Percentiles rank a stretch among this genome's conserved stretches.
phyloP scores from a whole-genome alignment of 2,113 vertebrate species.

The Sakesphorus luctuosus region DNA sequence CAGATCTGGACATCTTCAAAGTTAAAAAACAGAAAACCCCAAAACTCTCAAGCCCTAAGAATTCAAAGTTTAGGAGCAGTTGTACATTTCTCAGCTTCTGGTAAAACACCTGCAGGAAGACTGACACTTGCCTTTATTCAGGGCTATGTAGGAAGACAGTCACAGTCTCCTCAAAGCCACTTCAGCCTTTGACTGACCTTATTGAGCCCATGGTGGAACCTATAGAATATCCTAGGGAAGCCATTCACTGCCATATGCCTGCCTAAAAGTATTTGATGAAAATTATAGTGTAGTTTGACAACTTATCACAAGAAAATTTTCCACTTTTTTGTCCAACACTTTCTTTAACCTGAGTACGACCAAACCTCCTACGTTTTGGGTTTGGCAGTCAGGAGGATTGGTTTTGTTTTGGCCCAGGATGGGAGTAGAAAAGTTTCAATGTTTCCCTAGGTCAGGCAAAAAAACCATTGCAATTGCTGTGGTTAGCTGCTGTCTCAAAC shows the following conservation, averaged over 20 bases:
- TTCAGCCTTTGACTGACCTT: background rate
- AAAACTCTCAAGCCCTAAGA: background rate
- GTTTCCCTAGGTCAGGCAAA: background rate
- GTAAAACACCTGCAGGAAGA: background rate
- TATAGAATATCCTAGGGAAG: background rate
- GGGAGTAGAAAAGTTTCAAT: background rate
- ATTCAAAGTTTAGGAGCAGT: background rate
- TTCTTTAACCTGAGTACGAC: background rate
- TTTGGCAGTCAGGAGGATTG: background rate
- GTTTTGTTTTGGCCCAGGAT: background rate
- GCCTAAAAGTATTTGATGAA: background rate
- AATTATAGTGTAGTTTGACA: background rate
- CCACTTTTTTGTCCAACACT: background rate
- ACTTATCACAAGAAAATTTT: background rate
- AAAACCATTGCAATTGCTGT: background rate
- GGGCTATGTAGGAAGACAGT: background rate
- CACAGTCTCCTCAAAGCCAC: background rate
- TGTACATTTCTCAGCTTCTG: background rate
- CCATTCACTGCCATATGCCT: fast-evolving
- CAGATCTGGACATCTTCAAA: background rate
- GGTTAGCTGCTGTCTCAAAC: background rate
- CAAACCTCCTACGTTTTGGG: background rate
- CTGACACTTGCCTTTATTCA: background rate
- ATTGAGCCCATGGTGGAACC: background rate
- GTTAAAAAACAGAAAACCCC: background rate